Evolutionary conservation across 2,888 invertebrate genomes (phyloP).

Genomic region (Cephalotes varians): DNA sequence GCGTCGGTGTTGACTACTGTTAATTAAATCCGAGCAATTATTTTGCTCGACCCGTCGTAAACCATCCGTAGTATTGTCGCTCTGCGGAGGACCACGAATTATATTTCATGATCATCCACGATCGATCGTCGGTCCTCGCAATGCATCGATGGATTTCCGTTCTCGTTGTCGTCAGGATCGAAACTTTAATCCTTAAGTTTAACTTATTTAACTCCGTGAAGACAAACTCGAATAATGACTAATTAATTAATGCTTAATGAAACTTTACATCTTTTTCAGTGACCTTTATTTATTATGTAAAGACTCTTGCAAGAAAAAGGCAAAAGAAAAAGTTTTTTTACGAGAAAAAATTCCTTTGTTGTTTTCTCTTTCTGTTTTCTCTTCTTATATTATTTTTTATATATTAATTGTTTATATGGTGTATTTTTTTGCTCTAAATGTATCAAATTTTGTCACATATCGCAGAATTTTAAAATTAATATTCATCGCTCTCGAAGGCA

Average conservation of each 20-base stretch:
- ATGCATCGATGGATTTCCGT: not conserved
- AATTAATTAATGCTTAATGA: not conserved
- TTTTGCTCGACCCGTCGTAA: conserved; percentile 71
- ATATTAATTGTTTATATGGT: not conserved
- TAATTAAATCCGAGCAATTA: conserved; percentile 75
- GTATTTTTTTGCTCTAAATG: not conserved
- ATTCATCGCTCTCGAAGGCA: not conserved
- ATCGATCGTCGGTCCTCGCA: conserved; percentile 57
- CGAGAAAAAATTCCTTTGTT: not conserved
- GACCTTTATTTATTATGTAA: too few species aligned
- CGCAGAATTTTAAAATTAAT: not conserved
- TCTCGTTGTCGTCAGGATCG: not conserved
- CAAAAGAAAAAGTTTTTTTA: not conserved
- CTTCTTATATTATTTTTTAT: not conserved
- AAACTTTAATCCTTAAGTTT: not conserved
- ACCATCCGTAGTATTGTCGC: conserved; percentile 62
- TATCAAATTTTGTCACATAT: not conserved
- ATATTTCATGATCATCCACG: conserved; percentile 58
- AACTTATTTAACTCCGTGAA: not conserved
- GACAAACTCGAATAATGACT: not conserved
- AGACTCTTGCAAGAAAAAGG: not conserved
- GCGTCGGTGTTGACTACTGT: conserved; percentile 71
- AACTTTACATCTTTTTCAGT: not conserved
- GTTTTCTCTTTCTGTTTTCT: not conserved
- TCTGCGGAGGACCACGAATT: conserved; percentile 41